Percentiles rank a stretch among this genome's conserved stretches.
phyloP scores from a whole-genome alignment of 1,140 invertebrate genomes.

The Diprion similis region DNA sequence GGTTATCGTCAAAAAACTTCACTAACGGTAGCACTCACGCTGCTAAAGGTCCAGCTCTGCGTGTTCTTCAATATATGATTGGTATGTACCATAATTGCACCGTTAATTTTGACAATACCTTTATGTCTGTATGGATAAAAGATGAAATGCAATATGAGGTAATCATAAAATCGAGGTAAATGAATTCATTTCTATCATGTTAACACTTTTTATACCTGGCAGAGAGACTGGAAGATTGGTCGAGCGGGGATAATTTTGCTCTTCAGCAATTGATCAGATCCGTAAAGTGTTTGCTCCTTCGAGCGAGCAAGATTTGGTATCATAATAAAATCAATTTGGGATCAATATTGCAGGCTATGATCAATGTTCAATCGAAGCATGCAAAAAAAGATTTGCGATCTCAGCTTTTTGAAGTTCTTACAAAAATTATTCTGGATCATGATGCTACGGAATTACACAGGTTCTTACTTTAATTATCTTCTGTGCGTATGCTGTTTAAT shows the following conservation, averaged over 20 bases:
- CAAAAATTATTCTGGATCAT: slow-evolving; percentile 55
- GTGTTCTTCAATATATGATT: slow-evolving; percentile 34
- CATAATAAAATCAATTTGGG: slow-evolving; percentile 40
- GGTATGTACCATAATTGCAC: slow-evolving; percentile 15
- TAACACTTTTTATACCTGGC: slow-evolving; percentile 17
- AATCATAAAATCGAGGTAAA: neutral
- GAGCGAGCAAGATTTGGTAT: slow-evolving; percentile 50
- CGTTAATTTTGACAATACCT: neutral
- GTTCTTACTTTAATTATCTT: slow-evolving; percentile 23
- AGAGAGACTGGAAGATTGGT: slow-evolving; percentile 46
- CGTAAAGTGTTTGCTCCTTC: slow-evolving; percentile 52
- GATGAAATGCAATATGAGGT: slow-evolving; percentile 10
- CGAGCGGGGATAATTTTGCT: slow-evolving; percentile 27
- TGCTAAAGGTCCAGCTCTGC: slow-evolving; percentile 35
- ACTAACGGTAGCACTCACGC: slow-evolving; percentile 22
- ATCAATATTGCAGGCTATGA: slow-evolving; percentile 35
- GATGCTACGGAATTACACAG: slow-evolving; percentile 52
- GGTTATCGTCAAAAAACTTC: slow-evolving; percentile 44
- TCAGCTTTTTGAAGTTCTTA: slow-evolving; percentile 50
- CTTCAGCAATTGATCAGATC: slow-evolving; percentile 46
- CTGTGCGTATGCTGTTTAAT: too few relatives aligned
- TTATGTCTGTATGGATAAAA: slow-evolving; percentile 19
- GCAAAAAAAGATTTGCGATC: slow-evolving; percentile 42
- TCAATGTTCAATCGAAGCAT: slow-evolving; percentile 37
- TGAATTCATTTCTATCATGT: slow-evolving; percentile 12